phyloP scores from a whole-genome alignment of 1,140 invertebrate species.

The Maconellicoccus hirsutus region DNA sequence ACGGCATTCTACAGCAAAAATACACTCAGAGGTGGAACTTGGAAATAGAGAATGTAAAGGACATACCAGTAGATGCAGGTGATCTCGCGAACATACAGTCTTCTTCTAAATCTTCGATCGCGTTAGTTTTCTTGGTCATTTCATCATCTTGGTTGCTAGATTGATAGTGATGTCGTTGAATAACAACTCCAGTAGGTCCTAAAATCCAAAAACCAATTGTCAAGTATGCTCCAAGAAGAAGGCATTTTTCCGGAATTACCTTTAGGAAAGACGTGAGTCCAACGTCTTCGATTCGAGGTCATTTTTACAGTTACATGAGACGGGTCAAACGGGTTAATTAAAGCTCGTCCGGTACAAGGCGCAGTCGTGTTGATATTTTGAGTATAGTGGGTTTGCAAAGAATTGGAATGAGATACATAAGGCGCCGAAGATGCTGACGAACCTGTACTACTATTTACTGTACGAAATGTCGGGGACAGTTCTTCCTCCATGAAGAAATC shows the following conservation, averaged over 20 bases:
- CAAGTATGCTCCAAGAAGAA: neutral
- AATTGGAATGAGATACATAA: neutral
- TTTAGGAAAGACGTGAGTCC: constrained; percentile 98
- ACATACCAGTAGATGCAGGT: neutral
- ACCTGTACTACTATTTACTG: neutral
- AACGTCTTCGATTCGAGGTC: constrained; percentile 88
- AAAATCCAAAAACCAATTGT: constrained; percentile 23
- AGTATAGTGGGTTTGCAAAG: neutral
- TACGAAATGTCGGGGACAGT: neutral
- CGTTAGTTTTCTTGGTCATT: neutral
- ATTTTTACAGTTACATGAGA: constrained; percentile 92
- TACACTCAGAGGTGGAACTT: constrained; percentile 23
- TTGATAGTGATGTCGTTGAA: constrained; percentile 89
- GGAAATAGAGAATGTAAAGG: neutral
- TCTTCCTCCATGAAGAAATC: constrained; percentile 11
- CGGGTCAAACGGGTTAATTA: constrained; percentile 96
- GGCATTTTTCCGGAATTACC: constrained; percentile 39
- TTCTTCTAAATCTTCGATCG: neutral
- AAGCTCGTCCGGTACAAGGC: constrained; percentile 44
- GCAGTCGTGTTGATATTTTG: constrained; percentile 33
- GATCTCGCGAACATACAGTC: neutral
- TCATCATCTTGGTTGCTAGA: constrained; percentile 35
- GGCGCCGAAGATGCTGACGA: neutral
- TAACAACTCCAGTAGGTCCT: constrained; percentile 75
- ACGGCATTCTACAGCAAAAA: neutral